Conservation (phyloP, 2,888 invertebrate genomes). For the Drosophila neotestacea region DNA sequence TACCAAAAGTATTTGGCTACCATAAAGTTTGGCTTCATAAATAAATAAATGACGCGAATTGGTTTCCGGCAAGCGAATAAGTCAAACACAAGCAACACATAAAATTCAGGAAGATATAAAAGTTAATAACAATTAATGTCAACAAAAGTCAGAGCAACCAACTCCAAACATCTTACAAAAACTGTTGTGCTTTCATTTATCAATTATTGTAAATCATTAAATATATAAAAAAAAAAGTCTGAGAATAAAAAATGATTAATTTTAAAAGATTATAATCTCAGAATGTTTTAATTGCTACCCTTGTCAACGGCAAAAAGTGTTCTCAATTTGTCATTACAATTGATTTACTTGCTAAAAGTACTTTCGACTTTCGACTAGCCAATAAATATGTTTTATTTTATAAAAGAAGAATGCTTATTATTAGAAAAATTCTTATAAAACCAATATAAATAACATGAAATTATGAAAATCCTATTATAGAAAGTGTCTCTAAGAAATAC, state of each 20-base stretch:
- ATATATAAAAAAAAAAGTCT: not conserved
- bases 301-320: constrained; percentile 5
- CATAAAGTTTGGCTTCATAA: constrained; percentile 44
- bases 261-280: not conserved
- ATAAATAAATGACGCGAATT: constrained; percentile 54
- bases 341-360: constrained; percentile 12
- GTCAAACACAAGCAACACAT: constrained; percentile 2
- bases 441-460: too few species aligned
- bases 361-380: not conserved
- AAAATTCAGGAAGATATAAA: not conserved
- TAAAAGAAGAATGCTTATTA: not conserved
- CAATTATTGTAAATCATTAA: constrained; percentile 1
- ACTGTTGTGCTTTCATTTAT: not conserved
- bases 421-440: too few species aligned
- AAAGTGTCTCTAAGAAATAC: not conserved
- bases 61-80: constrained; percentile 52
- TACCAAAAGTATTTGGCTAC: constrained; percentile 63
- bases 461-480: not conserved
- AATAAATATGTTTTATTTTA: not conserved
- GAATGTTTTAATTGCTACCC: constrained; percentile 8
- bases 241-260: not conserved
- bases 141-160: constrained; percentile 2
- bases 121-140: constrained; percentile 29
- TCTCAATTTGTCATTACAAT: constrained; percentile 18
- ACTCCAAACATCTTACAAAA: not conserved